Base-by-base conservation (phyloP, 1,140 invertebrate genomes). In the Lycorma delicatula region DNA sequence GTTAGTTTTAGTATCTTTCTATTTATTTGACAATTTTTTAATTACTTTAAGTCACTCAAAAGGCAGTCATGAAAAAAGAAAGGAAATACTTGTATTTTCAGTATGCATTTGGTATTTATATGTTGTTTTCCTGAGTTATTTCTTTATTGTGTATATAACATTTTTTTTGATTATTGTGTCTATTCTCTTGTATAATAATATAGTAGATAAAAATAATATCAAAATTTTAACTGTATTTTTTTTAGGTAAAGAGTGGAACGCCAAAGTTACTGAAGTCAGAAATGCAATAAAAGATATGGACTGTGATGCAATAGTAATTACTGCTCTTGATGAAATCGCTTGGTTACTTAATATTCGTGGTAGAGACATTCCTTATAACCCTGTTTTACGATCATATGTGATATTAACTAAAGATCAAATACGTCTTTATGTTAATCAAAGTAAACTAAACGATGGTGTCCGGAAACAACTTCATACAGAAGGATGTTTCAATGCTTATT, bases 311-410 rank as follows among this genome's bases (percentile, higher is more conserved):
- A 80, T 95, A 70, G 77, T 97, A 7, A 76, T 97, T 1, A 93
- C 92, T 0, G 86, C 91, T 1, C 70, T 97, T 29, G 93, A 96
- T 66, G 93, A 97, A 72, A 87, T 95, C 16, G 91, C 93, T 1
- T 97, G 94, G 89, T 71, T 98, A 4, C 78, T 98, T 16, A 99
- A 98, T 70, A 82, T 99, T n/a, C 79, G 97, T 6, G 94, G 93
- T 3, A 79, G 81, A 50, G 96, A 98, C 72, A 80, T 96, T 58
- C 86, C 88, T 0, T 89, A 84, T 67, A 93, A 87, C 25, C 93
- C 95, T 0, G 84, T 96, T 13, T 79, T 91, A 52, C 81, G 83
- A 63, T 80, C 90, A 0, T 93, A 91, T 70, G 79, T 84, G 2
- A 76, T 93, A 25, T 66, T 97, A 1, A 85, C 83, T 31, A 66